phyloP scores from a whole-genome alignment of 2,888 invertebrate genomes.

The Timandra comae region DNA sequence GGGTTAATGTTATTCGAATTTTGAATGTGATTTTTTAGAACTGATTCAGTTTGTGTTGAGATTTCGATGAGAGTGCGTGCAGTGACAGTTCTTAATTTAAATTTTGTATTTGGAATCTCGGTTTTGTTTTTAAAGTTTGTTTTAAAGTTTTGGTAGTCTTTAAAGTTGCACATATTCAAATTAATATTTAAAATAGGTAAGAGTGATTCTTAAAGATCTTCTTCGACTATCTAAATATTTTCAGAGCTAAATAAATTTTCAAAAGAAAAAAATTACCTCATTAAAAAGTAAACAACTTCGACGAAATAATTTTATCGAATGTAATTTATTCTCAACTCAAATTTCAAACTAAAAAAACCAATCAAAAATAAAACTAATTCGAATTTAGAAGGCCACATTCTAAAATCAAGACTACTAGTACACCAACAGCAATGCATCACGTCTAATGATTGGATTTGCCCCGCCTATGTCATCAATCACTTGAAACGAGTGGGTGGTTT shows the following conservation, averaged over 20 bases:
- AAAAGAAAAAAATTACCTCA: too few relatives aligned
- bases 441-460: constrained; percentile 75
- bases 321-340: too few relatives aligned
- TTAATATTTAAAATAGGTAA: too few relatives aligned
- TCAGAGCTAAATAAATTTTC: too few relatives aligned
- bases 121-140: too few relatives aligned
- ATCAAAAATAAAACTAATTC: constrained; percentile 5
- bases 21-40: constrained; percentile 43
- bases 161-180: too few relatives aligned
- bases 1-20: constrained; percentile 68
- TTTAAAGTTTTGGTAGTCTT: too few relatives aligned
- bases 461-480: constrained; percentile 76
- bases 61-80: constrained; percentile 48
- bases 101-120: constrained; percentile 11
- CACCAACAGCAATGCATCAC: constrained; percentile 69
- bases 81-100: constrained; percentile 8
- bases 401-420: constrained; percentile 45
- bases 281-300: too few relatives aligned
- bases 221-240: too few relatives aligned
- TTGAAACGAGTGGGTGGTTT: constrained; percentile 48
- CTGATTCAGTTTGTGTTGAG: constrained; percentile 54
- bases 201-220: too few relatives aligned
- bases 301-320: too few relatives aligned
- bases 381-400: not conserved
- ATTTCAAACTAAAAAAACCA: too few relatives aligned